Evolutionary conservation across 2,113 vertebrate species (phyloP).

Genomic region (Tichodroma muraria): DNA sequence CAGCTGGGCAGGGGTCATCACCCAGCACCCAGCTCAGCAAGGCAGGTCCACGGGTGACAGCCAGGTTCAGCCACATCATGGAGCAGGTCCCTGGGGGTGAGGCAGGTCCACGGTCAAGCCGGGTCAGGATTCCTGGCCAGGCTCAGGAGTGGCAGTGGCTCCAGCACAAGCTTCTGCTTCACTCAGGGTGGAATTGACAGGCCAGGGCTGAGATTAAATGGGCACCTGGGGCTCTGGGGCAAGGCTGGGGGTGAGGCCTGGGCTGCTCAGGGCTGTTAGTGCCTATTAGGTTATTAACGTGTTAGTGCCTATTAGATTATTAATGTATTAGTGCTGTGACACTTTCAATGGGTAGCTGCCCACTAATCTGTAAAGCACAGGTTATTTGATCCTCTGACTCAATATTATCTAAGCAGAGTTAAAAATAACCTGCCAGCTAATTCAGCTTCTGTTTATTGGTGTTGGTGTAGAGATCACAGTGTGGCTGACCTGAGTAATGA

Average conservation of each 20-base stretch:
- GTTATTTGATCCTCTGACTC: neutral
- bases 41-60: neutral
- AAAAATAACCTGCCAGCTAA: neutral
- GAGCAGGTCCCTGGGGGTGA: neutral
- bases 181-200: fast-evolving
- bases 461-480: neutral
- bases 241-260: neutral
- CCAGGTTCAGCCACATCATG: neutral
- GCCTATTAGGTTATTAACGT: neutral
- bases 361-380: neutral
- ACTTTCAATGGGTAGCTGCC: neutral
- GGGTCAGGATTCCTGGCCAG: neutral
- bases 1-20: neutral
- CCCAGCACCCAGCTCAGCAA: neutral
- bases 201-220: neutral
- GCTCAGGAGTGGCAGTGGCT: neutral
- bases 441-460: neutral
- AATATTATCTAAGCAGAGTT: neutral
- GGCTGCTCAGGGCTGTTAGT: neutral
- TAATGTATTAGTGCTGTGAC: neutral
- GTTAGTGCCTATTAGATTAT: neutral
- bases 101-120: neutral
- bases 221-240: neutral
- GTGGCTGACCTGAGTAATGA: neutral
- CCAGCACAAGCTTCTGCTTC: neutral